Base-by-base conservation (phyloP, 2,888 invertebrate genomes). In the Linnaemya tessellans region DNA sequence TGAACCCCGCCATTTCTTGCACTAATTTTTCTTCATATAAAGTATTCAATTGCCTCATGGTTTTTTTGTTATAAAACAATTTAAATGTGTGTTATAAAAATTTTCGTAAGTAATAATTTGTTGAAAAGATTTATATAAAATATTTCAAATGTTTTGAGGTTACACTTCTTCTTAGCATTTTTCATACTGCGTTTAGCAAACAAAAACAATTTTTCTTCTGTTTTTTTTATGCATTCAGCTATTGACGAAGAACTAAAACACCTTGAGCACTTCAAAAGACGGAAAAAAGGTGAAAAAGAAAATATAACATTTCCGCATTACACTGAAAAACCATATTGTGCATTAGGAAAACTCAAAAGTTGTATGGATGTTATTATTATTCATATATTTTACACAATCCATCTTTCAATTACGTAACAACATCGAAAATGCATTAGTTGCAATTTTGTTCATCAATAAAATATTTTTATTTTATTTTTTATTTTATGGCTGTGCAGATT, bases 381-480 rank as follows among this genome's bases (percentile, higher is more conserved):
- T 62, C 54, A 43, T 64, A 56, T 84, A 73, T 65, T 85, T 82
- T 85, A 35, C 58, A 85, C 79, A 73, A 84, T 80, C 64, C 80
- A 68, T 80, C 71, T 78, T 38, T 64, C 84, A 77, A 84, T 86
- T 84, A 86, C 84, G 80, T 86, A 84, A 86, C 82, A 79, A 86
- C 85, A 85, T 77, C 75, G 85, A 85, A 85, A 85, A 82, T 82
- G 85, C 85, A 85, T 85, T 85, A 85, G 75, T 75, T 75, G 82
- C 85, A 85, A 75, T 85, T 82, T 71, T 62, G 77, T 84, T 80
- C 71, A 38, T 73, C 82, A 68, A 71, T 62, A 54, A 25, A 49
- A 79, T 80, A 58, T 67, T n/a, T 79, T 80, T n/a, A n/a, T 30
- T 30, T 30, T 3, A 5, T 30, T 3, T 30, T 74, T 54, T 25